Base-by-base conservation (phyloP, 2,113 vertebrate species). In the Peromyscus leucopus region DNA sequence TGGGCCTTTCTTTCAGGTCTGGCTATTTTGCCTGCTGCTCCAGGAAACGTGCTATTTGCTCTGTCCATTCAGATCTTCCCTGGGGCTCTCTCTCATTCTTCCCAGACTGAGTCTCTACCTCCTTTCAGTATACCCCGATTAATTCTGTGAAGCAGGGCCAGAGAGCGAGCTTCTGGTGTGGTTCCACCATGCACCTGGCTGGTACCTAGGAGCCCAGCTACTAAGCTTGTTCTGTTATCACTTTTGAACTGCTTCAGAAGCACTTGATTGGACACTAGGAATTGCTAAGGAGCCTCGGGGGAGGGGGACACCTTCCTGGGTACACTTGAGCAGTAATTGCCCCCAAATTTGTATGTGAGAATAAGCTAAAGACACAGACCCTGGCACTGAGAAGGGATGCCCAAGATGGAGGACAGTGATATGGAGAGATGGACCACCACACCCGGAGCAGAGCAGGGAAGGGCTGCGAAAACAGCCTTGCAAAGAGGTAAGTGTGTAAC, bases 141-240 rank as follows among this genome's bases (percentile, higher is more conserved):
- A 51, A 12, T 78, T 85, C 5, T 36, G 3, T 17, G 48, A 51
- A 89, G 31, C 0, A 17, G 33, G 69, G 2, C 24, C 28, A 8
- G 26, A n/a, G 22, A 7, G 2, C 46, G 22, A 84, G 63, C 42
- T 16, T 1, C 42, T 19, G 2, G 46, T 59, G 5, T 28, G 28
- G 31, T 33, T 84, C n/a, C 10, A 17, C 63, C 0, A 0, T 0
- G 0, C 1, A 7, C 61, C 92, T 55, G 55, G 2, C 55, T 48
- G 71, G 80, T 31, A 8, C 80, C 61, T 63, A 39, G 63, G 33
- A 74, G 55, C 67, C 28, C 1, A 33, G 65, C 24, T 22, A 10
- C 8, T 2, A 36, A 46, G 42, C n/a, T 33, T 31, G 51, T 46
- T n/a, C 1, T 2, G 51, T 26, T 72, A 63, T 76, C 55, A 2